phyloP scores from a whole-genome alignment of 2,797 vertebrate species.

The Hyperoplus lanceolatus region DNA sequence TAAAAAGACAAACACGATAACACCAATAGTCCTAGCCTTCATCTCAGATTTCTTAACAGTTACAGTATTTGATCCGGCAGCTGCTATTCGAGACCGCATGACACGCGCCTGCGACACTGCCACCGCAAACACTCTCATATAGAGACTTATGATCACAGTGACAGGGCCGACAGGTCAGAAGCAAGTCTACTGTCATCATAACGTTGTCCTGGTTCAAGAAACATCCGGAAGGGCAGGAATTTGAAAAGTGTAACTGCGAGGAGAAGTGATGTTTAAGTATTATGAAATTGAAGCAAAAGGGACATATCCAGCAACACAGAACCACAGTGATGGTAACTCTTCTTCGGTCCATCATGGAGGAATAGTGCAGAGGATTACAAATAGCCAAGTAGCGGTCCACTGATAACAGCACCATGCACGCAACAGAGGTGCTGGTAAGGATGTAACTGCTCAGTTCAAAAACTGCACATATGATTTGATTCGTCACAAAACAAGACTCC shows the following conservation, averaged over 20 bases:
- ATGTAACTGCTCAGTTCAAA: fast-evolving
- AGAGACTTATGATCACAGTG: slow-evolving; percentile 53
- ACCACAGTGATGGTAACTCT: background rate
- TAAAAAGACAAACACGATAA: slow-evolving; percentile 40
- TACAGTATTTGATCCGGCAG: background rate
- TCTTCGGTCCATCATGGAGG: background rate
- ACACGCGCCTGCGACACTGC: slow-evolving; percentile 46
- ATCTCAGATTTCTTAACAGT: slow-evolving; percentile 36
- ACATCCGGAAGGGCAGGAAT: slow-evolving; percentile 17
- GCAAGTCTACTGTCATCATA: slow-evolving; percentile 19
- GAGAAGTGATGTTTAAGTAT: fast-evolving
- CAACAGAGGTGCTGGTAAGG: slow-evolving; percentile 4
- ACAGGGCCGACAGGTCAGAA: slow-evolving; percentile 44
- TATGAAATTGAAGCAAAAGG: background rate
- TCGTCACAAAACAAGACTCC: slow-evolving; percentile 21
- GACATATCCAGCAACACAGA: slow-evolving; percentile 33
- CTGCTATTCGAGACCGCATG: slow-evolving; percentile 5
- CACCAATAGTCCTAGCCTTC: slow-evolving; percentile 29
- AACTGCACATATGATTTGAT: too few species aligned
- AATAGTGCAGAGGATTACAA: slow-evolving; percentile 51
- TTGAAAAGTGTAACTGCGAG: background rate
- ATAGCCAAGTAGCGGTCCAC: slow-evolving; percentile 44
- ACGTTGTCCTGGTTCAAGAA: too few species aligned
- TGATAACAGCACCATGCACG: slow-evolving; percentile 55
- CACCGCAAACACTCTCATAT: slow-evolving; percentile 35